Base-by-base conservation (phyloP, 2,888 invertebrate genomes). In the Hipparchia sbordonii region DNA sequence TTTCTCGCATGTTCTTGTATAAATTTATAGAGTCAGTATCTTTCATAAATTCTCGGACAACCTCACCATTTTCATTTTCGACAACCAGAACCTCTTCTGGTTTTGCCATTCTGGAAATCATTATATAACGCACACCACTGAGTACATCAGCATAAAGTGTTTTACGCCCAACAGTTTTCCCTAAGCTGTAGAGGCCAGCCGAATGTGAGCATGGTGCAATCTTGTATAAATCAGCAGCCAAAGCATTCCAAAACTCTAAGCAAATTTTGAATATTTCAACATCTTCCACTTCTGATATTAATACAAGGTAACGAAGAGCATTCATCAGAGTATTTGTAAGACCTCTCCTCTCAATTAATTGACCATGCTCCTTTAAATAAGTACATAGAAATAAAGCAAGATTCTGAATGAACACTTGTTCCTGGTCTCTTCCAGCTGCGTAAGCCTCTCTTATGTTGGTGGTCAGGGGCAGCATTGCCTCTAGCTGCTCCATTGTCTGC, bases 241-340 rank as follows among this genome's bases (percentile, higher is more conserved):
- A 94, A 75, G 96, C 96, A 92, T 98, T 99, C 99, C 99, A 99
- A 91, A 99, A 99, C 88, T 99, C 99, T 77, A 99, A 94, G 85
- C 99, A 99, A 79, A 99, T 99, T 94, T 99, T 99, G 89, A 99
- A 99, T 77, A 99, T 99, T 94, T 99, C 99, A 0, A 99, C 98
- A 88, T 99, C 99, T 80, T 99, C 99, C 2, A 99, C 99, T 93
- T 99, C 98, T 12, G 99, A 99, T 88, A 98, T 98, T 83, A 98
- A 94, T 8, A 98, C 97, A 80, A 98, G 95, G 87, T 98, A 98
- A 79, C 97, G 96, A 70, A 98, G 94, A 8, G 98, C 97, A 91
- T 97, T 97, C 86, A 97, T 95, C 66, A 99, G 92, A 65, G 96
- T 95, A 68, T 96, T 96, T 74, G 96, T 95, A 56, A 96, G 94